These are phyloP conservation scores for Drosophila subsilvestris DNA, from an alignment of 2,888 invertebrate genomes.

Conservation along the genomic window DNA sequence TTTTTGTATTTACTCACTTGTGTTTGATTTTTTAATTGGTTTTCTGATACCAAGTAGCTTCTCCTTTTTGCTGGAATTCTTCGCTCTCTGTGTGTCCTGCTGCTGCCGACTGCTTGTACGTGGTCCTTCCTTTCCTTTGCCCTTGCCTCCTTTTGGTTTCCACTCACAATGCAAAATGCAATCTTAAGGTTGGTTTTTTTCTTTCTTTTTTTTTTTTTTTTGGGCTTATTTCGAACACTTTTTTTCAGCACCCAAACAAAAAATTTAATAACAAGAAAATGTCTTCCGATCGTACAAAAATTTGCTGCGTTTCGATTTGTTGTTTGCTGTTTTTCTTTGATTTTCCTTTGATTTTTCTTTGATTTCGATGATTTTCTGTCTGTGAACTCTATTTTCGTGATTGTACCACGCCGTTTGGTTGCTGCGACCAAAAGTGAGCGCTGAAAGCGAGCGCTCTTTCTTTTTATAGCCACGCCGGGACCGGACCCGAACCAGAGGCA, in stretches of 20 bases:
- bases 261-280: conserved; percentile 45
- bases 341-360: conserved; percentile 45
- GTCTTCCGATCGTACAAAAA: conserved; percentile 5
- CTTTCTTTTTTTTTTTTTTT: conserved; percentile 11
- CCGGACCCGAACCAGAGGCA: conserved; percentile 15
- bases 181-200: conserved; percentile 13
- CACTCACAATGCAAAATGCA: conserved; percentile 47
- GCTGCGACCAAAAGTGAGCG: conserved; percentile 83
- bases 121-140: not conserved
- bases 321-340: conserved; percentile 14
- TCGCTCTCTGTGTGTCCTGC: not conserved
- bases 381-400: conserved; percentile 27
- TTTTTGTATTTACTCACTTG: conserved; percentile 18
- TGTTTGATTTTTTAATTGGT: not conserved
- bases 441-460: conserved; percentile 65
- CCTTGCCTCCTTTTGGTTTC: conserved; percentile 2
- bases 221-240: not conserved
- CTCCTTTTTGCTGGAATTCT: conserved; percentile 26
- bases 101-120: not conserved
- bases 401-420: conserved; percentile 73
- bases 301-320: conserved; percentile 37
- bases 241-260: conserved; percentile 29
- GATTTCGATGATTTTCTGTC: conserved; percentile 11
- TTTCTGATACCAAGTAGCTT: conserved; percentile 1
- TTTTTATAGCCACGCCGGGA: conserved; percentile 68